phyloP scores from a whole-genome alignment of 1,140 invertebrate species.

The Drosophila virilis region DNA sequence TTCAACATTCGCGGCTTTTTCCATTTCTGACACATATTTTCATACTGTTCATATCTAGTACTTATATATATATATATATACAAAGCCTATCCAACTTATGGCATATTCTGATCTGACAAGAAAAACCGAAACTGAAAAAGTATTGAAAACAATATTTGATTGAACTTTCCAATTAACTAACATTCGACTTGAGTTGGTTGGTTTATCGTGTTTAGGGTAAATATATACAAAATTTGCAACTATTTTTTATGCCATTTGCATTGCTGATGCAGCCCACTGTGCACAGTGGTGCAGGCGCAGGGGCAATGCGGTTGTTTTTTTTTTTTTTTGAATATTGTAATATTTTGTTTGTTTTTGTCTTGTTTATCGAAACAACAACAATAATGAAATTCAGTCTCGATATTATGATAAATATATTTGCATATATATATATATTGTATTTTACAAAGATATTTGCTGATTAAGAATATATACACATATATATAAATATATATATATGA shows the following conservation, averaged over 20 bases:
- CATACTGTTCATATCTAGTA: slow-evolving; percentile 21
- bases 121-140: too few species aligned
- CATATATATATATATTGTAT: slow-evolving; percentile 11
- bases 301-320: too few species aligned
- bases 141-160: too few species aligned
- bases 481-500: not conserved
- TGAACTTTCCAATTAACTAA: too few species aligned
- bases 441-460: not conserved
- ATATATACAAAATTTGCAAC: too few species aligned
- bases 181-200: too few species aligned
- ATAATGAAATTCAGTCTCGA: slow-evolving; percentile 18
- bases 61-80: slow-evolving; percentile 14
- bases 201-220: too few species aligned
- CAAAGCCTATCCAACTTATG: too few species aligned
- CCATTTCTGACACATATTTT: slow-evolving; percentile 1
- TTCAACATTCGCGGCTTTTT: slow-evolving; percentile 7
- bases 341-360: not conserved
- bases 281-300: not conserved
- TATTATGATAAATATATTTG: slow-evolving; percentile 18
- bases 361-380: not conserved
- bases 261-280: not conserved
- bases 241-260: too few species aligned
- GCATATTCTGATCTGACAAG: too few species aligned
- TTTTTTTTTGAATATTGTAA: not conserved
- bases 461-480: slow-evolving; percentile 40